Percentiles rank a stretch among this genome's conserved stretches.
These are phyloP conservation scores for Eulacestoma nigropectus DNA, from an alignment of 2,113 vertebrate species.

Conservation along the genomic window DNA sequence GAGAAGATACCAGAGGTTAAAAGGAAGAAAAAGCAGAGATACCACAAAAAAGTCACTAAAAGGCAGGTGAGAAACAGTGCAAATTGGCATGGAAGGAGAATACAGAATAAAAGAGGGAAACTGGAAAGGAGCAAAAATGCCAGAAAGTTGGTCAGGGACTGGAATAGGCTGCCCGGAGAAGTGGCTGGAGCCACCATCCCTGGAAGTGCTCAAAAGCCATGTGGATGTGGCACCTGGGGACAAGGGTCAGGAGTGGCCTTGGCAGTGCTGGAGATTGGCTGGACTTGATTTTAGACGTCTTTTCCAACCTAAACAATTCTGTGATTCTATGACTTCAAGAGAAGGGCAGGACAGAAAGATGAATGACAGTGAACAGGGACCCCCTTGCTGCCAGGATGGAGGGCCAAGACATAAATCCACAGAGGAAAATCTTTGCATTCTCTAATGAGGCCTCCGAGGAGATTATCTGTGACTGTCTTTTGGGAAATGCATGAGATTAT, in stretches of 20 bases:
- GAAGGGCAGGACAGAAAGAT: background rate
- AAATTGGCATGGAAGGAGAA: background rate
- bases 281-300: background rate
- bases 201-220: background rate
- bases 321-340: background rate
- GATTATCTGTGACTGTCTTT: background rate
- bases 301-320: background rate
- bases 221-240: background rate
- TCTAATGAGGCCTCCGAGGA: constrained; percentile 45
- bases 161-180: background rate
- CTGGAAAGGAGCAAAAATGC: background rate
- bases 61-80: background rate
- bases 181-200: background rate
- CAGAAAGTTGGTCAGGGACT: background rate
- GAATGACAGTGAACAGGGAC: background rate
- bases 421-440: background rate
- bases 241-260: background rate
- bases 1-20: background rate
- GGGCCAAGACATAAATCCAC: background rate
- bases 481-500: background rate
- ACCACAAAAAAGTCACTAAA: background rate
- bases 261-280: background rate
- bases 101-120: background rate
- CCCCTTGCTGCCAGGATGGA: background rate
- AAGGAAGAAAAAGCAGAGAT: background rate